Evolutionary conservation across 2,113 vertebrate genomes (phyloP).

Genomic region (Pipra filicauda): DNA sequence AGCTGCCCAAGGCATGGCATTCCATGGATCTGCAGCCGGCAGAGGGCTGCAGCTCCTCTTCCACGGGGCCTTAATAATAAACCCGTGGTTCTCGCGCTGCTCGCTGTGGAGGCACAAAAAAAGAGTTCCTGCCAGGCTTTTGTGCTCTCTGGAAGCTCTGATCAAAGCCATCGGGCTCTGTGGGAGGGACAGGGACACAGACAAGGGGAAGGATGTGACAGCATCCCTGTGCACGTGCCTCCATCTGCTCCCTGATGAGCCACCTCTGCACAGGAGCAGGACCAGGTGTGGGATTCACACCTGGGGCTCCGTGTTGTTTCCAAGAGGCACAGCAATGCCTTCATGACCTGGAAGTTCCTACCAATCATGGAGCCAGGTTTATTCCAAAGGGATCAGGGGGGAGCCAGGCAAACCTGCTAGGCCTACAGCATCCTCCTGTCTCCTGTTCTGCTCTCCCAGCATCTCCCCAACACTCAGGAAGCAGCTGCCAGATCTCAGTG

Average conservation of each 20-base stretch:
- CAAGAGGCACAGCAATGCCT: neutral
- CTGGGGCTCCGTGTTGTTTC: rapidly evolving
- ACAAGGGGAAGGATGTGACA: neutral
- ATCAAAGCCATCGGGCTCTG: neutral
- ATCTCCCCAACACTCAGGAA: neutral
- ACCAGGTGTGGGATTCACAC: neutral
- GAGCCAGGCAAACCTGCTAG: neutral
- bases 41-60: slow-evolving; percentile 44
- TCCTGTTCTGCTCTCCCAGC: neutral
- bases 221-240: neutral
- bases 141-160: neutral
- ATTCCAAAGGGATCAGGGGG: neutral
- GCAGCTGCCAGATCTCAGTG: neutral
- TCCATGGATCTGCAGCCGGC: neutral
- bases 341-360: rapidly evolving
- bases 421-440: neutral
- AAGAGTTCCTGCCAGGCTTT: neutral
- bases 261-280: neutral
- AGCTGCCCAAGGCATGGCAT: neutral
- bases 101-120: neutral
- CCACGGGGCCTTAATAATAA: neutral
- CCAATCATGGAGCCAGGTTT: rapidly evolving
- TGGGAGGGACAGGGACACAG: neutral
- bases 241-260: neutral
- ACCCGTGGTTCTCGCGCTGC: neutral